A percentile compares a stretch with the other conserved stretches of the same genome.
Evolutionary conservation across 2,888 invertebrate genomes (phyloP).

Genomic region (Hydroisotoma schaefferi): DNA sequence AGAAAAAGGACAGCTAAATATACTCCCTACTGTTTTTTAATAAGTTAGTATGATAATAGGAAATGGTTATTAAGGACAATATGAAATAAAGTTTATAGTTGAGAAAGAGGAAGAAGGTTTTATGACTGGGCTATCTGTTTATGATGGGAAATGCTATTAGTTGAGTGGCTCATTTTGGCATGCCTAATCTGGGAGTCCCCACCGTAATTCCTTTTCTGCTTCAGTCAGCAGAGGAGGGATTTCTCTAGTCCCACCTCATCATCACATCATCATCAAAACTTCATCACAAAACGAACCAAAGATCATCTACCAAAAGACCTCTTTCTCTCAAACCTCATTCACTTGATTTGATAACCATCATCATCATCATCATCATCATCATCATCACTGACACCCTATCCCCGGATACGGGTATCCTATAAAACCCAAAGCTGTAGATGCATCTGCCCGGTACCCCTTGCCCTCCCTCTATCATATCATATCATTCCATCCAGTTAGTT

Average conservation of each 20-base stretch:
- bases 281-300: constrained; percentile 21
- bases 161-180: constrained; percentile 48
- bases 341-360: constrained; percentile 15
- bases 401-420: too few species aligned
- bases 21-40: too few species aligned
- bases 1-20: too few species aligned
- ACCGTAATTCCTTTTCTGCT: constrained; percentile 47
- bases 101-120: constrained; percentile 32
- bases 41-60: too few species aligned
- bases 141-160: constrained; percentile 49
- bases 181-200: constrained; percentile 48
- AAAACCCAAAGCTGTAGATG: too few species aligned
- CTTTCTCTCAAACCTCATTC: neutral
- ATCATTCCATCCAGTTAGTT: too few species aligned
- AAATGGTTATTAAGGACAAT: neutral
- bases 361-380: constrained; percentile 18
- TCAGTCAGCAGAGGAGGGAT: constrained; percentile 46
- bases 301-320: neutral
- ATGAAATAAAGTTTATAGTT: constrained; percentile 3
- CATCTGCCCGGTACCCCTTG: too few species aligned
- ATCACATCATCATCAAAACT: constrained; percentile 34
- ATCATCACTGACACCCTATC: neutral
- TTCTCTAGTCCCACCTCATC: constrained; percentile 44
- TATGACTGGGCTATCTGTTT: constrained; percentile 46
- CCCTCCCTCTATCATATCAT: too few species aligned